Evolutionary conservation across 2,888 invertebrate genomes (phyloP).

Genomic region (Ecdyonurus torrentis): DNA sequence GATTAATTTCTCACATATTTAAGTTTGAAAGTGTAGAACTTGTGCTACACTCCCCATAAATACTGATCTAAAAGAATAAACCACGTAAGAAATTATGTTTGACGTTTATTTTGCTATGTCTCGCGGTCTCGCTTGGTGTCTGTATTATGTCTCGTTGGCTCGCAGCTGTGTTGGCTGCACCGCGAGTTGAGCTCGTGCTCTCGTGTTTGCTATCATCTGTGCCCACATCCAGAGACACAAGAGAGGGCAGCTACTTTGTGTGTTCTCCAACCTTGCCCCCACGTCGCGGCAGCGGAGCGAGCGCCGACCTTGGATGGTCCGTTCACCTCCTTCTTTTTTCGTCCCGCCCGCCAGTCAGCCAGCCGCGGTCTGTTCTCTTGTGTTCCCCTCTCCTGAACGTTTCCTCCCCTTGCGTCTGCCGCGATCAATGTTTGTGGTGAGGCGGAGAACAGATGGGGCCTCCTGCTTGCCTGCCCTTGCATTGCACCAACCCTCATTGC

Average conservation of each 20-base stretch:
- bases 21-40: too few species aligned
- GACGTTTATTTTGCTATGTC: background rate
- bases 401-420: background rate
- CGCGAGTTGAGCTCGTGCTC: background rate
- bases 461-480: background rate
- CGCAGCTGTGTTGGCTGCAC: background rate
- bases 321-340: slow-evolving; percentile 1
- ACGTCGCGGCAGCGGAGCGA: background rate
- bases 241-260: background rate
- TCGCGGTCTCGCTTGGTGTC: background rate
- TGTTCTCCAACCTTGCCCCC: background rate
- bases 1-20: too few species aligned
- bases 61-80: too few species aligned
- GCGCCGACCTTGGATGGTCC: slow-evolving; percentile 1
- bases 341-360: background rate
- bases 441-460: background rate
- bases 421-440: background rate
- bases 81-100: too few species aligned
- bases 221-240: background rate
- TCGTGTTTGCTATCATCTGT: background rate
- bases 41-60: too few species aligned
- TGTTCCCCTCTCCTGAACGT: background rate
- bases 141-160: background rate
- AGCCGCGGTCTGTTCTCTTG: background rate
- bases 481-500: background rate